A percentile compares a stretch with the other conserved stretches of the same genome.
Conservation (phyloP, 2,888 invertebrate genomes). For the Argyra leucocephala region DNA sequence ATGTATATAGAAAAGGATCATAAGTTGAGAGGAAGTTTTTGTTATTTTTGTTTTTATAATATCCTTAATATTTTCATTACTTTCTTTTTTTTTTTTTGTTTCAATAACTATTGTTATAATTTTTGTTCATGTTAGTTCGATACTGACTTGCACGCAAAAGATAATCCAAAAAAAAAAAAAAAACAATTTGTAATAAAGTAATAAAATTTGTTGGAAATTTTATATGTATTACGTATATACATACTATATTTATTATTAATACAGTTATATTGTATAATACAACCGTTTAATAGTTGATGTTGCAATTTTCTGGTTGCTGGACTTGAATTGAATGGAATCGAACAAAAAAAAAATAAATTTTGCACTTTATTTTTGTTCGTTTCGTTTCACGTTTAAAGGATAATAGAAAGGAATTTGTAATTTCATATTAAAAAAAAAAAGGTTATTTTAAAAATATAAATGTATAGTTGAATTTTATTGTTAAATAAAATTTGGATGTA, state of each 20-base stretch:
- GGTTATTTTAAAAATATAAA: too few species aligned
- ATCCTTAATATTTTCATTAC: background rate
- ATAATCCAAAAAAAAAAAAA: background rate
- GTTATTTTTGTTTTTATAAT: too few species aligned
- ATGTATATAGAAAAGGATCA: too few species aligned
- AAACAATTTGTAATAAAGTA: background rate
- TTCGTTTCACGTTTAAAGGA: background rate
- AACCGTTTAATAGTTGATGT: background rate
- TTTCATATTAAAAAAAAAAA: too few species aligned
- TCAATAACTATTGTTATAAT: background rate
- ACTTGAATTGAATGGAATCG: background rate
- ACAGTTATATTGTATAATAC: too few species aligned
- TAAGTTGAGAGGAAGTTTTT: too few species aligned
- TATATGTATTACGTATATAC: too few species aligned
- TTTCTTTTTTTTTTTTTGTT: background rate
- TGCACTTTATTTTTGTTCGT: background rate
- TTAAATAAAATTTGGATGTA: too few species aligned
- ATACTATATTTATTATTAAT: too few species aligned
- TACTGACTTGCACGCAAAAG: background rate
- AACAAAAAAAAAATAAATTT: too few species aligned
- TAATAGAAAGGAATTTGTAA: too few species aligned
- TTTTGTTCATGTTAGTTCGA: background rate
- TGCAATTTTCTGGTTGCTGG: background rate
- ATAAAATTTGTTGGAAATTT: background rate
- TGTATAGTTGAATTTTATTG: too few species aligned